Conservation (phyloP, 37 sponge, comb jelly and placozoan genomes). For the Spongia lamella region DNA sequence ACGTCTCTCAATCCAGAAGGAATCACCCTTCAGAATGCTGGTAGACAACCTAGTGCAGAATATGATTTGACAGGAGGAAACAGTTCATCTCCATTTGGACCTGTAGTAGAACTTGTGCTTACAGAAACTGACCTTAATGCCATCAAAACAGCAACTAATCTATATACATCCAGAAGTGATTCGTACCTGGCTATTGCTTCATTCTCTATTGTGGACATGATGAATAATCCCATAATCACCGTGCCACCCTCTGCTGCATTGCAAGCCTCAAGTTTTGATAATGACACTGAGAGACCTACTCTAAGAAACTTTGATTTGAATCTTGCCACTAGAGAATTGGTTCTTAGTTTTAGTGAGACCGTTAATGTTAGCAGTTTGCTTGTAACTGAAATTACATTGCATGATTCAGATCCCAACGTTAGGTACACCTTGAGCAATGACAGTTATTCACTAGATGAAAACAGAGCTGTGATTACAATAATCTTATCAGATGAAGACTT, state of each 20-base stretch:
- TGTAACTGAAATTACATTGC: slow-evolving; percentile 55
- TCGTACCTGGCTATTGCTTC: slow-evolving; percentile 72
- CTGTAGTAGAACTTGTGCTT: slow-evolving; percentile 47
- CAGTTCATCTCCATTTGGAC: slow-evolving; percentile 38
- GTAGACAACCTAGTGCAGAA: slow-evolving; percentile 34
- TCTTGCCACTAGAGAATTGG: slow-evolving; percentile 42
- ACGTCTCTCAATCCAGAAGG: slow-evolving; percentile 55
- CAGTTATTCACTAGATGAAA: neutral
- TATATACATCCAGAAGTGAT: slow-evolving; percentile 53
- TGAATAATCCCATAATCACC: slow-evolving; percentile 67
- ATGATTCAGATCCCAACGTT: slow-evolving; percentile 7
- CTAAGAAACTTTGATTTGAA: slow-evolving; percentile 55
- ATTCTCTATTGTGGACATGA: slow-evolving; percentile 62
- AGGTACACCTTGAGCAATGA: slow-evolving; percentile 55
- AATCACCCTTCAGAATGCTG: slow-evolving; percentile 73
- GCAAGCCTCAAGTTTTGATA: slow-evolving; percentile 50
- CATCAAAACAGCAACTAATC: slow-evolving; percentile 62
- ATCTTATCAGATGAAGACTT: slow-evolving; percentile 69
- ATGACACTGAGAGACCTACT: slow-evolving; percentile 51
- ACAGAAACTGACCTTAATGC: slow-evolving; percentile 67
- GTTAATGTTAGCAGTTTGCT: slow-evolving; percentile 69
- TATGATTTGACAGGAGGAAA: slow-evolving; percentile 61
- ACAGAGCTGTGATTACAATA: slow-evolving; percentile 51
- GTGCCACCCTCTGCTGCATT: slow-evolving; percentile 58
- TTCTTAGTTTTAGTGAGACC: slow-evolving; percentile 74